phyloP scores from a whole-genome alignment of 2,888 invertebrate genomes.

The Barypeithes pellucidus region DNA sequence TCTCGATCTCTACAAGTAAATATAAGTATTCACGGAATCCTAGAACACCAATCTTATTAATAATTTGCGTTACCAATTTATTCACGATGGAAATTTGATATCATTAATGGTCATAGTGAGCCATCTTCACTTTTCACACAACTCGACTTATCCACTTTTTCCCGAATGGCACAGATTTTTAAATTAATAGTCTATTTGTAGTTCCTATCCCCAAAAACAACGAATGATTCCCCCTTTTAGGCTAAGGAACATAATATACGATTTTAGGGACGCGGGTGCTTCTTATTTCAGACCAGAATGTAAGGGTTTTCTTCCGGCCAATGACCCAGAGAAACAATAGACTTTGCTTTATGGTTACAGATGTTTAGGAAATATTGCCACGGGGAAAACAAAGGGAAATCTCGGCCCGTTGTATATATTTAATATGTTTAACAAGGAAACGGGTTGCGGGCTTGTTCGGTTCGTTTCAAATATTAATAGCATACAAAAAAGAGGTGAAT shows the following conservation, averaged over 20 bases:
- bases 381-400: conserved; percentile 36
- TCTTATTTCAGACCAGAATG: conserved; percentile 45
- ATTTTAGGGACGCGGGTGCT: conserved; percentile 42
- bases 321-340: conserved; percentile 52
- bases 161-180: no score
- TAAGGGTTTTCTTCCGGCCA: conserved; percentile 48
- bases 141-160: no score
- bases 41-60: no score
- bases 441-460: background rate
- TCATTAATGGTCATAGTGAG: no score
- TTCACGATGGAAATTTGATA: no score
- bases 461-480: background rate
- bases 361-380: conserved; percentile 50
- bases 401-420: conserved; percentile 33
- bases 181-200: background rate
- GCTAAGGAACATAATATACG: conserved; percentile 42
- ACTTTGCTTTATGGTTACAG: conserved; percentile 49
- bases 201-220: background rate
- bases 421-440: conserved; percentile 33
- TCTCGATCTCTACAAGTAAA: no score
- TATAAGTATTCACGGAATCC: no score
- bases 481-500: background rate
- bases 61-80: no score
- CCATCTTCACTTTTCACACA: no score
- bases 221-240: conserved; percentile 21